Evolutionary conservation across 2,797 vertebrate genomes (phyloP).

Genomic region (Coccyzus lansbergi): DNA sequence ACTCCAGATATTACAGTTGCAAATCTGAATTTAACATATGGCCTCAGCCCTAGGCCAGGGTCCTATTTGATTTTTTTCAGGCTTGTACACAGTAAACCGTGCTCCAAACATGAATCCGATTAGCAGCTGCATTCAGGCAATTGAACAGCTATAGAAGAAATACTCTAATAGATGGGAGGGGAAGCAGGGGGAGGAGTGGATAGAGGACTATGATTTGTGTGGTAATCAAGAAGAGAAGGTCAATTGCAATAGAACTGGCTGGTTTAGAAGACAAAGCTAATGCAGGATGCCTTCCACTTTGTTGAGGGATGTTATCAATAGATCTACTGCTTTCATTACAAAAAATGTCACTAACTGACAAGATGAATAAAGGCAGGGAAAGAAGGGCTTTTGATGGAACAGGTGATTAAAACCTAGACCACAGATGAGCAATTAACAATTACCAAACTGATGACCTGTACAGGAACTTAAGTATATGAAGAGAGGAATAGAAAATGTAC

Average conservation of each 20-base stretch:
- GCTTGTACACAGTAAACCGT: constrained; percentile 63
- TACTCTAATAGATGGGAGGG: constrained; percentile 64
- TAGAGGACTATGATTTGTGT: constrained; percentile 78
- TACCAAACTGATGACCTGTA: constrained; percentile 2
- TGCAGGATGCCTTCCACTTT: constrained; percentile 64
- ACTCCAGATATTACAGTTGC: constrained; percentile 64
- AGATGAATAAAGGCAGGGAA: constrained; percentile 61
- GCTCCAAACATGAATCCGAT: constrained; percentile 81
- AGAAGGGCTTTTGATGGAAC: constrained; percentile 69
- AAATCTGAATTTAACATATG: constrained; percentile 77
- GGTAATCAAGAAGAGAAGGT: constrained; percentile 81
- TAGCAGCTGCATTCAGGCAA: constrained; percentile 78
- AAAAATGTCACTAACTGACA: constrained; percentile 73
- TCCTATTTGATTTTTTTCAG: constrained; percentile 77
- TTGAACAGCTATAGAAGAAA: constrained; percentile 74
- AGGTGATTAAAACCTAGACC: constrained; percentile 72
- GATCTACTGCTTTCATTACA: constrained; percentile 76
- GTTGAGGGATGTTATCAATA: constrained; percentile 72
- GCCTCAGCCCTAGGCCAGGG: constrained; percentile 72
- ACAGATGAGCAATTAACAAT: constrained; percentile 66
- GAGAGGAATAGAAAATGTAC: constrained; percentile 12
- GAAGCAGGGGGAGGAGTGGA: background rate
- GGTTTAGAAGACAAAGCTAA: constrained; percentile 75
- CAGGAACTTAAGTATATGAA: background rate
- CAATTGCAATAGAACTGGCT: constrained; percentile 80